Evolutionary conservation across 2,888 invertebrate genomes (phyloP).

Genomic region (Didymodactylos carnosus): DNA sequence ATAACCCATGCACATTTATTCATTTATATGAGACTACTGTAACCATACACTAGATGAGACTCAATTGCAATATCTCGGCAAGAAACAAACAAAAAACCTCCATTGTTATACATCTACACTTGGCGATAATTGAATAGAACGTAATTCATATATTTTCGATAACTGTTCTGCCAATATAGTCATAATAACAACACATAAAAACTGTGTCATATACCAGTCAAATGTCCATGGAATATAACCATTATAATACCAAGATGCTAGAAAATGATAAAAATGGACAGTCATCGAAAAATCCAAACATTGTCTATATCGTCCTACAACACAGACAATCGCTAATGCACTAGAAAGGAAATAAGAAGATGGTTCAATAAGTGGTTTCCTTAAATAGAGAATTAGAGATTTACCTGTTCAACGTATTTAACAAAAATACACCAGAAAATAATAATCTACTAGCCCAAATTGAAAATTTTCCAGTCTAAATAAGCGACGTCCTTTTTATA

Average conservation of each 20-base stretch:
- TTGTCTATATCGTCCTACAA: slow-evolving; percentile 70
- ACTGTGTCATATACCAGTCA: slow-evolving; percentile 39
- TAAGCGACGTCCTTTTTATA: no score
- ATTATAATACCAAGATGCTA: slow-evolving; percentile 72
- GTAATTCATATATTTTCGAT: background rate
- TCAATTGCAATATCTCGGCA: no score
- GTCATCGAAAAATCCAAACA: slow-evolving; percentile 91
- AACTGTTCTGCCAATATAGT: background rate
- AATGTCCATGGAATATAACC: slow-evolving; percentile 63
- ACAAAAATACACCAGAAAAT: slow-evolving; percentile 61
- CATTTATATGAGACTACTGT: no score
- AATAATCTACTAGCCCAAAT: slow-evolving; percentile 63
- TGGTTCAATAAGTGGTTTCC: background rate
- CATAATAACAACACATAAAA: background rate
- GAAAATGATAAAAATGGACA: slow-evolving; percentile 62
- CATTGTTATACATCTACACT: background rate
- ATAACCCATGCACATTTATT: no score
- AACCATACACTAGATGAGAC: no score
- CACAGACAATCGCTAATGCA: background rate
- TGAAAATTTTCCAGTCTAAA: slow-evolving; percentile 63
- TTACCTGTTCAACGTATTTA: slow-evolving; percentile 63
- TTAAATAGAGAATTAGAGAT: background rate
- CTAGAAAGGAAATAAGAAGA: background rate
- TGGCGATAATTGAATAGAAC: background rate
- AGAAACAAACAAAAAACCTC: no score